These are phyloP conservation scores for Eubasilissa regina DNA, from an alignment of 1,140 invertebrate genomes.

Conservation along the genomic window DNA sequence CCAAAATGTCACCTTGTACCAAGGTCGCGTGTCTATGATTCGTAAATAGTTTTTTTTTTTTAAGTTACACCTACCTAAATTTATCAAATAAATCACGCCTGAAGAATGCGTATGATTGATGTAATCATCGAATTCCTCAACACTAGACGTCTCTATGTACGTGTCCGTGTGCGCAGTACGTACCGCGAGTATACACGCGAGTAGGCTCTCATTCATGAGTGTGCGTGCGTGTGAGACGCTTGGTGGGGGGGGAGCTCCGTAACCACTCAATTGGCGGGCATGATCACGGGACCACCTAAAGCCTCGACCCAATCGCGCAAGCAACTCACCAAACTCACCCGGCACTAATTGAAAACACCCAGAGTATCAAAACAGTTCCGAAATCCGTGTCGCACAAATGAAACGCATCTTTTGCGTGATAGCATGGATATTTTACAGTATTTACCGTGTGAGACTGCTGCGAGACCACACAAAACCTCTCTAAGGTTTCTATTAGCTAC, in stretches of 20 bases:
- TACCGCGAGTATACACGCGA: too few relatives aligned
- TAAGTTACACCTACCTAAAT: too few relatives aligned
- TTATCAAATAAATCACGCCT: too few relatives aligned
- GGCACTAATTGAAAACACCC: neutral
- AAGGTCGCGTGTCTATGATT: too few relatives aligned
- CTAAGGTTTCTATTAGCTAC: constrained; percentile 43
- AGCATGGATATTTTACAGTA: neutral
- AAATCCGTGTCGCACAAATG: neutral
- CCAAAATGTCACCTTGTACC: too few relatives aligned
- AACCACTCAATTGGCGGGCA: constrained; percentile 36
- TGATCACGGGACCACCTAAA: constrained; percentile 14
- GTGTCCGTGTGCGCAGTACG: too few relatives aligned
- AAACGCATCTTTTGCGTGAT: neutral
- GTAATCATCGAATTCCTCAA: too few relatives aligned
- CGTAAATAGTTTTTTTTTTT: too few relatives aligned
- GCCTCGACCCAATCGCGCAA: neutral
- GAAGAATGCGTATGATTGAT: too few relatives aligned
- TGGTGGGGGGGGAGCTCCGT: neutral
- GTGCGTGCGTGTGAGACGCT: neutral
- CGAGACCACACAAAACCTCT: constrained; percentile 31
- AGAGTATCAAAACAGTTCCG: neutral
- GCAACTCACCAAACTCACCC: neutral
- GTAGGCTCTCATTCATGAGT: neutral
- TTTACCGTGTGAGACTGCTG: neutral
- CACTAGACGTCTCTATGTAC: too few relatives aligned